phyloP scores from a whole-genome alignment of 1,140 invertebrate genomes.

The Orchesella cincta region DNA sequence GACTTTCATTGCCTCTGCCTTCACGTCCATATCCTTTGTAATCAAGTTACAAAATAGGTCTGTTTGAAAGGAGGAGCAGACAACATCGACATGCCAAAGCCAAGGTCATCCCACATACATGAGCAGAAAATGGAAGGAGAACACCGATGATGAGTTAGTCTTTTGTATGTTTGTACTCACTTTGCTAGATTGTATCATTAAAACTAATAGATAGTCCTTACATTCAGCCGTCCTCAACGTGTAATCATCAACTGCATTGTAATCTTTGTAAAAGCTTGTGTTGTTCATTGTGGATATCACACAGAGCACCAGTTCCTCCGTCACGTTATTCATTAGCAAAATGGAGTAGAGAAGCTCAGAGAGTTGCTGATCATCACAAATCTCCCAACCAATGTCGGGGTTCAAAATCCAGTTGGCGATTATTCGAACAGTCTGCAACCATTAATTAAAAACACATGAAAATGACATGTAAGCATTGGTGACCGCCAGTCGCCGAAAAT shows the following conservation, averaged over 20 bases:
- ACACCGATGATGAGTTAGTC: slow-evolving; percentile 38
- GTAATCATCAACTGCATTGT: slow-evolving; percentile 49
- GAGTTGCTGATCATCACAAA: slow-evolving; percentile 57
- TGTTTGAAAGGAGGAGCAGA: slow-evolving; percentile 7
- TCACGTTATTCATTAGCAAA: slow-evolving; percentile 61
- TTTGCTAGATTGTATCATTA: too few species aligned
- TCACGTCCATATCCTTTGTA: slow-evolving; percentile 59
- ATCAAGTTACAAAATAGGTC: slow-evolving; percentile 41
- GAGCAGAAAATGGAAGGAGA: slow-evolving; percentile 51
- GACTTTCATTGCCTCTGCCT: slow-evolving; percentile 66
- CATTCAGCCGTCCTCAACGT: slow-evolving; percentile 56
- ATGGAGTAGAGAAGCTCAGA: slow-evolving; percentile 59
- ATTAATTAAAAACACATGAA: slow-evolving; percentile 32
- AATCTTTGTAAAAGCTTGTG: slow-evolving; percentile 63
- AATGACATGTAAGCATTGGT: too few species aligned
- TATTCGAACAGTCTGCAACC: slow-evolving; percentile 64
- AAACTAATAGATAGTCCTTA: slow-evolving; percentile 39
- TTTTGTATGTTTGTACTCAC: background rate
- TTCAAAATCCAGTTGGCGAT: slow-evolving; percentile 74
- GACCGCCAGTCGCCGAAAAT: background rate
- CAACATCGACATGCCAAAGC: too few species aligned
- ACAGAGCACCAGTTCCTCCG: slow-evolving; percentile 67
- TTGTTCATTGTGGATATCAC: slow-evolving; percentile 69
- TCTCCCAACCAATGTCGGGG: slow-evolving; percentile 64
- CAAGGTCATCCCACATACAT: slow-evolving; percentile 49